Conservation (phyloP, 2,888 invertebrate species). For the Drosophila engyochracea region DNA sequence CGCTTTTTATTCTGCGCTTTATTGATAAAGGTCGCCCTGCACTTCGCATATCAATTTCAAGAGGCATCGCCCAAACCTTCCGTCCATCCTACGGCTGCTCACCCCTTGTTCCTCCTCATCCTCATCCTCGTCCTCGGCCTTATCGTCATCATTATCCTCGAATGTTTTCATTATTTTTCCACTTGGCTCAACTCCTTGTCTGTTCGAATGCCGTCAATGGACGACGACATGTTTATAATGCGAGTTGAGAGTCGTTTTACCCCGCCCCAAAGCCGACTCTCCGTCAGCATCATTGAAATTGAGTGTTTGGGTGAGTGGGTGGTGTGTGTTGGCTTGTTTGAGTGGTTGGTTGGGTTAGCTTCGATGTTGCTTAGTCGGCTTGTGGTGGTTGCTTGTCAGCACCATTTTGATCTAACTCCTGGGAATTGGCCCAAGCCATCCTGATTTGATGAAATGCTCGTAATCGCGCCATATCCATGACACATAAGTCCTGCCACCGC, state of each 20-base stretch:
- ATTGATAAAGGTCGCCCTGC: conserved; percentile 58
- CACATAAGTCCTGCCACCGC: conserved; percentile 30
- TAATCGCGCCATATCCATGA: conserved; percentile 65
- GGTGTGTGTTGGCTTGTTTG: conserved; percentile 3
- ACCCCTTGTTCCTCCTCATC: neutral
- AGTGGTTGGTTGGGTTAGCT: conserved; percentile 16
- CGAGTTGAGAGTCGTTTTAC: conserved; percentile 44
- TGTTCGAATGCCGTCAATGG: conserved; percentile 83
- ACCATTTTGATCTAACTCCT: conserved; percentile 73
- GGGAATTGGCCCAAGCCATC: conserved; percentile 66
- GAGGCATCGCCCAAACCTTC: conserved; percentile 44
- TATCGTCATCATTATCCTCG: conserved; percentile 70
- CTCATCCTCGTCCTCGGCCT: neutral
- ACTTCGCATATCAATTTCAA: conserved; percentile 79
- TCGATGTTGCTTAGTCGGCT: conserved; percentile 28
- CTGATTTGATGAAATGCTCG: conserved; percentile 69
- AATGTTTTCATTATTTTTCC: conserved; percentile 85
- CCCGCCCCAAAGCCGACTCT: neutral
- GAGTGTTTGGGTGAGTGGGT: conserved; percentile 8
- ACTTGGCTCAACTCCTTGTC: conserved; percentile 84
- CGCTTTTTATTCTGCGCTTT: conserved; percentile 59
- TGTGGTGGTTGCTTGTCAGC: conserved; percentile 47
- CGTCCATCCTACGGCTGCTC: neutral
- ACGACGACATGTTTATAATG: conserved; percentile 63
- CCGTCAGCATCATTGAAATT: conserved; percentile 2